Evolutionary conservation across 2,888 invertebrate species (phyloP), one percentile per base, ranked within the genome.

Genomic region (Machimus atricapillus): DNA sequence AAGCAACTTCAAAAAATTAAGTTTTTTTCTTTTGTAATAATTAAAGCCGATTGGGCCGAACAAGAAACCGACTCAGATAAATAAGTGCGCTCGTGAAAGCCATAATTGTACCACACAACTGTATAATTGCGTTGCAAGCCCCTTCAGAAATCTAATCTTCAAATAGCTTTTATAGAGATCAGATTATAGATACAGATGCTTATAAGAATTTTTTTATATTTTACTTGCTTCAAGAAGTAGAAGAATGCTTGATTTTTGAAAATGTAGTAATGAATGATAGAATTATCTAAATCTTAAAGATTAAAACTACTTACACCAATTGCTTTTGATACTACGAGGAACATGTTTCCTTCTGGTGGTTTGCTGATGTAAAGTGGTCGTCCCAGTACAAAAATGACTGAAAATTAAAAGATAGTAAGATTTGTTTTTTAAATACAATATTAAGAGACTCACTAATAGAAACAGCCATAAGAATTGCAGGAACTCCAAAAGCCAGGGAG

Each of bases 401-500:
- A 86, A 66, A 89, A 88, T 87, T 88, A 43, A 76, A 85, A 19
- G 46, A 88, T 37, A 73, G 31, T 58, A 16, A 83, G 34, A 93
- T 43, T 37, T 74, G 9, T 12, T 94, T 90, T 40, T 92, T 86
- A 0, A 94, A 40, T 19, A 27, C 0, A 16, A 14, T 9, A 27
- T 7, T 58, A 83, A 5, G 31, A 77, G 4, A 91, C 93, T 94
- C 92, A 96, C 96, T 92, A 87, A 96, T 93, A 19, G 97, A 94
- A n/a, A 94, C 87, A 12, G 95, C 90, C 94, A 97, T 96, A 0
- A 97, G 93, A 16, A 95, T 87, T 0, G 96, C 96, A 0, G 97
- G 97, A 4, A 97, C 94, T 12, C 96, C 96, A 91, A 97, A 97
- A 0, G 96, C 96, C 89, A 95, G 91, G 1, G 95, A 95, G 92